Evolutionary conservation across 2,888 invertebrate genomes (phyloP).

Genomic region (Erynnis tages): DNA sequence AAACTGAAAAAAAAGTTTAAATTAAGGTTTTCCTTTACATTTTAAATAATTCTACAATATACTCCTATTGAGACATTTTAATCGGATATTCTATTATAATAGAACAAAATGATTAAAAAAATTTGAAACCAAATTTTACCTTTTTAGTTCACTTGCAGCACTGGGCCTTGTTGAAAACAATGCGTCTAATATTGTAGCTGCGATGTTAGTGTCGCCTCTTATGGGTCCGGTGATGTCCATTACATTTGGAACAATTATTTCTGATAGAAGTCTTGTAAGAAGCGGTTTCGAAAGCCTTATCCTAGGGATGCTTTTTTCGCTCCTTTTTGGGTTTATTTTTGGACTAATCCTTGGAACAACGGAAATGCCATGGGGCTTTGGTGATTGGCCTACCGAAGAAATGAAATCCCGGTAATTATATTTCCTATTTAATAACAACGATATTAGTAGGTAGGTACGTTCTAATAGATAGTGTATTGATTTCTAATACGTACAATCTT

Average conservation of each 20-base stretch:
- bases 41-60: too few species aligned
- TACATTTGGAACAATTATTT: conserved; percentile 90
- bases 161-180: conserved; percentile 91
- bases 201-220: conserved; percentile 88
- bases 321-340: conserved; percentile 89
- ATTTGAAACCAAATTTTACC: not conserved
- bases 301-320: conserved; percentile 87
- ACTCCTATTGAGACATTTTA: too few species aligned
- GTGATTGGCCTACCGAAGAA: conserved; percentile 90
- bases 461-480: too few species aligned
- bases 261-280: conserved; percentile 85
- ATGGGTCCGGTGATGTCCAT: conserved; percentile 95
- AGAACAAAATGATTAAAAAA: not conserved
- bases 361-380: conserved; percentile 88
- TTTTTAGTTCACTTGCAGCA: conserved; percentile 88
- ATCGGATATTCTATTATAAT: not conserved
- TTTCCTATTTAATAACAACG: too few species aligned
- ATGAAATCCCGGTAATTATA: conserved; percentile 86
- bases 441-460: too few species aligned
- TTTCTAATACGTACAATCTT: too few species aligned
- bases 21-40: too few species aligned
- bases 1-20: too few species aligned
- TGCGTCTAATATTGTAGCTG: conserved; percentile 89
- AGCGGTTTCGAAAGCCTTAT: conserved; percentile 86
- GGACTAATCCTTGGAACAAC: conserved; percentile 88